Percentiles rank a stretch among this genome's conserved stretches.
Conservation (phyloP, 2,797 vertebrate genomes). For the Poeciliopsis infans region DNA sequence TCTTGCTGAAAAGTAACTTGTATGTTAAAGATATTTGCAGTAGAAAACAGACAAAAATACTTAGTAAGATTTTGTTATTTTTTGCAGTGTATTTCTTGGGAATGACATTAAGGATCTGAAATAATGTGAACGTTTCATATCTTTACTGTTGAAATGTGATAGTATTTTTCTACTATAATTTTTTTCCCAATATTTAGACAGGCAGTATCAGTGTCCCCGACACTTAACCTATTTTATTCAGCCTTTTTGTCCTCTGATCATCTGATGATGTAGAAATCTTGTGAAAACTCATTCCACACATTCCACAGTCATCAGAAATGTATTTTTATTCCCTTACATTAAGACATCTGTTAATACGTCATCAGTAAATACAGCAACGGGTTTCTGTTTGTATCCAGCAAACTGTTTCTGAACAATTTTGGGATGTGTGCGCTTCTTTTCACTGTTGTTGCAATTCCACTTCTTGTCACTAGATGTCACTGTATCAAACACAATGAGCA, state of each 20-base stretch:
- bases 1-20: too few relatives aligned
- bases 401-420: neutral
- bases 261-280: constrained; percentile 37
- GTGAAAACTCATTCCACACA: neutral
- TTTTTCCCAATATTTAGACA: constrained; percentile 28
- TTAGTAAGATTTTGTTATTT: neutral
- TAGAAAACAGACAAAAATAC: too few relatives aligned
- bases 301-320: neutral
- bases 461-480: neutral
- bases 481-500: neutral
- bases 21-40: too few relatives aligned
- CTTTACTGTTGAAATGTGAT: constrained; percentile 32
- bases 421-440: neutral
- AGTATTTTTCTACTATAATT: constrained; percentile 11
- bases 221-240: neutral
- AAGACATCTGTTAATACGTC: neutral
- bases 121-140: constrained; percentile 9
- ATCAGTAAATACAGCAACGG: neutral
- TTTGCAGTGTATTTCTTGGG: neutral
- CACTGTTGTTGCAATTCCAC: neutral
- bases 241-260: constrained; percentile 7
- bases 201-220: neutral
- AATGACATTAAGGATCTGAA: constrained; percentile 14
- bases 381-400: neutral
- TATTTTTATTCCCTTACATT: neutral